Conservation (phyloP, 2,888 invertebrate species). For the Apocheima hispidaria region DNA sequence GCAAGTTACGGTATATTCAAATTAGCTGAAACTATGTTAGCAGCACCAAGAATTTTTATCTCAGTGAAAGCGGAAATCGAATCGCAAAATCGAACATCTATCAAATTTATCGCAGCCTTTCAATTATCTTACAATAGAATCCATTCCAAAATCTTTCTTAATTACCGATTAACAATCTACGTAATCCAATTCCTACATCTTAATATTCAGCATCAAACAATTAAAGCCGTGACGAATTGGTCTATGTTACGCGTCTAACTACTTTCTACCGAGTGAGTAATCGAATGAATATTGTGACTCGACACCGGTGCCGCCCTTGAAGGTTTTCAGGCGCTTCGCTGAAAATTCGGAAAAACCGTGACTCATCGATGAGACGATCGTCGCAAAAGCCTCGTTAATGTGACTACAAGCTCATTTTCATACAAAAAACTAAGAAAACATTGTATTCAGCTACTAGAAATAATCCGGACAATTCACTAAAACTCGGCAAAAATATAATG, state of each 20-base stretch:
- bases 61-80: slow-evolving; percentile 36
- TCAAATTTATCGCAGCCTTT: slow-evolving; percentile 32
- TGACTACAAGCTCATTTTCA: slow-evolving; percentile 64
- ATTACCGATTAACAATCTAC: slow-evolving; percentile 32
- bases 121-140: slow-evolving; percentile 39
- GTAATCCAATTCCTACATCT: slow-evolving; percentile 48
- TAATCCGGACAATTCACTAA: slow-evolving; percentile 57
- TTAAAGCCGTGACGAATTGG: slow-evolving; percentile 61
- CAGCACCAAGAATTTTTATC: slow-evolving; percentile 35
- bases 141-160: slow-evolving; percentile 38
- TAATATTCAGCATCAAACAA: slow-evolving; percentile 49
- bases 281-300: slow-evolving; percentile 54
- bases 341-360: slow-evolving; percentile 82
- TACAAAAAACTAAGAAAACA: slow-evolving; percentile 63
- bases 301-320: slow-evolving; percentile 67
- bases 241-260: slow-evolving; percentile 59
- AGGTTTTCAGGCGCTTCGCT: slow-evolving; percentile 68
- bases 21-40: slow-evolving; percentile 74
- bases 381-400: slow-evolving; percentile 75
- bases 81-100: slow-evolving; percentile 34
- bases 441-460: slow-evolving; percentile 65
- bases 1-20: slow-evolving; percentile 79
- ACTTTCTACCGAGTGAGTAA: slow-evolving; percentile 78
- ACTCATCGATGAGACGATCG: slow-evolving; percentile 70
- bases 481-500: slow-evolving; percentile 32